A percentile compares a stretch with the other conserved stretches of the same genome.
phyloP scores from a whole-genome alignment of 1,140 invertebrate species.

The Andrena cerasifolii region DNA sequence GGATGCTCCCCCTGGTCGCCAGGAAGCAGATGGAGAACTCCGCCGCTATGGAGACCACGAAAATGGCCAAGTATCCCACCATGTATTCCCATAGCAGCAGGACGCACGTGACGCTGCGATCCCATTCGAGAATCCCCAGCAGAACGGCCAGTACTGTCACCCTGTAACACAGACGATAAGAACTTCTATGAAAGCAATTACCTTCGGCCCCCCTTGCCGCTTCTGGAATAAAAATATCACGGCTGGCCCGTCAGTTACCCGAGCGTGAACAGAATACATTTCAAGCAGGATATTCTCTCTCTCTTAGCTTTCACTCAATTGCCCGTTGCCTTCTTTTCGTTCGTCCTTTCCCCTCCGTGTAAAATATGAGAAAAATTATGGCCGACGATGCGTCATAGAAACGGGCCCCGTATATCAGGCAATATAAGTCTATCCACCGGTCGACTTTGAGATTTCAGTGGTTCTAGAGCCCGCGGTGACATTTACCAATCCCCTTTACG shows the following conservation, averaged over 20 bases:
- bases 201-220: too few species aligned
- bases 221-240: slow-evolving; percentile 7
- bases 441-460: not conserved
- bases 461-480: slow-evolving; percentile 15
- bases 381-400: too few species aligned
- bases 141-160: slow-evolving; percentile 83
- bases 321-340: not conserved
- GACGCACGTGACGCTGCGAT: slow-evolving; percentile 84
- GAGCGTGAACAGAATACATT: slow-evolving; percentile 12
- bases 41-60: slow-evolving; percentile 86
- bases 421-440: not conserved
- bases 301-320: not conserved
- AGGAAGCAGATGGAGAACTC: slow-evolving; percentile 90
- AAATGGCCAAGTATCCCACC: slow-evolving; percentile 88
- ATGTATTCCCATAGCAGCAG: slow-evolving; percentile 87
- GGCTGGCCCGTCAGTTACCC: slow-evolving; percentile 9
- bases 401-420: not conserved
- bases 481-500: slow-evolving; percentile 16
- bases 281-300: not conserved
- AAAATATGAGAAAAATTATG: slow-evolving; percentile 9
- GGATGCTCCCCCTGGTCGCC: slow-evolving; percentile 91
- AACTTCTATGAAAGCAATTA: not conserved
- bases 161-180: slow-evolving; percentile 80
- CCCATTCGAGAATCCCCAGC: slow-evolving; percentile 85
- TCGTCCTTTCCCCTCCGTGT: not conserved